Conservation (phyloP, 2,888 invertebrate genomes). For the Petrolisthes manimaculis region DNA sequence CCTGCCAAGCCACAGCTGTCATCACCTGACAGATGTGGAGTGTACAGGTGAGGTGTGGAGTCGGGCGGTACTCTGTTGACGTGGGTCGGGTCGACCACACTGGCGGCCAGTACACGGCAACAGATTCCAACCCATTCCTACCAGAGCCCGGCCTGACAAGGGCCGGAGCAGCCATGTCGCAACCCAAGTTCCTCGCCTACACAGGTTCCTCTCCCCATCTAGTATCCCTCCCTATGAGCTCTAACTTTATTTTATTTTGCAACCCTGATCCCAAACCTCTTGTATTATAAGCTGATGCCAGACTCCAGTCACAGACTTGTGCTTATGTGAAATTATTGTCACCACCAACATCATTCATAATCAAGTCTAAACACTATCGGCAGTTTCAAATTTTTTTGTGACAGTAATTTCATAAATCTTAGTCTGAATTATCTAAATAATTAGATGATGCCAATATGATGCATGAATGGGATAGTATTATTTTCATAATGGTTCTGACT, state of each 20-base stretch:
- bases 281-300: conserved; percentile 60
- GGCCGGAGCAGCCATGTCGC: conserved; percentile 58
- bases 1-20: background rate
- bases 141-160: conserved; percentile 53
- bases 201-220: conserved; percentile 60
- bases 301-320: conserved; percentile 49
- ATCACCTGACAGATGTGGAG: conserved; percentile 15
- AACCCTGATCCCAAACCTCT: conserved; percentile 48
- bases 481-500: conserved; percentile 57
- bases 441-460: conserved; percentile 57
- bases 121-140: conserved; percentile 59
- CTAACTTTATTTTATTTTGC: conserved; percentile 60
- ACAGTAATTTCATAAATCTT: conserved; percentile 34
- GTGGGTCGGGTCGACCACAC: conserved; percentile 31
- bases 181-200: conserved; percentile 63
- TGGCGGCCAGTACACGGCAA: conserved; percentile 18
- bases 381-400: conserved; percentile 28
- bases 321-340: conserved; percentile 30
- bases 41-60: conserved; percentile 15
- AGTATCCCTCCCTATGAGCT: conserved; percentile 56
- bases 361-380: conserved; percentile 19
- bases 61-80: conserved; percentile 31
- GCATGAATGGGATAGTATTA: conserved; percentile 60
- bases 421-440: conserved; percentile 51
- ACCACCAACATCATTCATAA: conserved; percentile 11